These are phyloP conservation scores for Coelogynopora nodosa DNA, from an alignment of 2,888 invertebrate species.

Conservation along the genomic window DNA sequence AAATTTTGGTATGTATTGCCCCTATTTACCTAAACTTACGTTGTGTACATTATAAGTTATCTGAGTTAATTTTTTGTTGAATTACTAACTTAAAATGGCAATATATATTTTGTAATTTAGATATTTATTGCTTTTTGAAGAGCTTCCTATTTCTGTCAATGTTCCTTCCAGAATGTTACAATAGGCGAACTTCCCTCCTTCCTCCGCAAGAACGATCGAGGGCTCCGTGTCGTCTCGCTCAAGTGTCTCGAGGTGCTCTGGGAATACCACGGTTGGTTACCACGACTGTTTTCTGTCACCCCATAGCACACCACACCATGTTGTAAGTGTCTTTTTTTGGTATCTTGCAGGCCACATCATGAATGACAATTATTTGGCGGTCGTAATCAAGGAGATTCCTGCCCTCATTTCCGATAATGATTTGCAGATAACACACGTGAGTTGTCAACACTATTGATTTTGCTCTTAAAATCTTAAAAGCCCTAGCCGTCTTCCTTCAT, in stretches of 20 bases:
- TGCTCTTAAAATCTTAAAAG: constrained; percentile 56
- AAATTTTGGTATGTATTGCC: constrained; percentile 70
- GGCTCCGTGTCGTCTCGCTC: constrained; percentile 49
- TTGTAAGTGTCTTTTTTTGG: not conserved
- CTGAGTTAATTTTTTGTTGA: too few relatives aligned
- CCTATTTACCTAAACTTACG: too few relatives aligned
- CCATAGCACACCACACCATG: too few relatives aligned
- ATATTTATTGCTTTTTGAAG: not conserved
- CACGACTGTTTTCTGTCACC: too few relatives aligned
- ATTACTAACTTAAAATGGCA: too few relatives aligned
- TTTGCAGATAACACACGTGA: constrained; percentile 83
- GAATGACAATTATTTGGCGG: constrained; percentile 63
- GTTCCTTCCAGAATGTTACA: not conserved
- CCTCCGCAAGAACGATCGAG: constrained; percentile 37
- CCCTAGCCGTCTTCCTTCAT: too few relatives aligned
- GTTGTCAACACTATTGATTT: constrained; percentile 2
- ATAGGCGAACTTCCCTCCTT: not conserved
- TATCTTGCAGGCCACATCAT: not conserved
- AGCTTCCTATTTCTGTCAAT: not conserved
- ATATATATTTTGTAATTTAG: too few relatives aligned
- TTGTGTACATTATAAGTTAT: too few relatives aligned
- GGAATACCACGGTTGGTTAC: constrained; percentile 26
- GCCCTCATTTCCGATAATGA: constrained; percentile 86
- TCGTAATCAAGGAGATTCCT: constrained; percentile 79
- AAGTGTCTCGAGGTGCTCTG: constrained; percentile 43